These are phyloP conservation scores for Vidua macroura DNA, from an alignment of 2,113 vertebrate genomes.

Conservation along the genomic window DNA sequence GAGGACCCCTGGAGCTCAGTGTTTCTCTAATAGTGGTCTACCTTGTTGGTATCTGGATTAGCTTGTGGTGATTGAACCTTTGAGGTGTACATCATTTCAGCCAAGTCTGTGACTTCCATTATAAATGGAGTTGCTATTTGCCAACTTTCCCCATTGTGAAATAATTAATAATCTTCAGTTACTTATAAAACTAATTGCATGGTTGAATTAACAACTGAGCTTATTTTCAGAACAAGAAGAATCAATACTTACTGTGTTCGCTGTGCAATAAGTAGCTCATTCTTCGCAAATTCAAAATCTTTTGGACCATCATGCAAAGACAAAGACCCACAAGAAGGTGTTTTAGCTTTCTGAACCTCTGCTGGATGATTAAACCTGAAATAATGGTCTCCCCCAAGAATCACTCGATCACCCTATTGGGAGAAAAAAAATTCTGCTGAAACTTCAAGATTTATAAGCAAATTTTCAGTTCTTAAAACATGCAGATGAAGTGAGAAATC, in stretches of 20 bases:
- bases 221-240: not conserved
- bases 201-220: not conserved
- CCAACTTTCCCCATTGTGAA: not conserved
- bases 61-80: not conserved
- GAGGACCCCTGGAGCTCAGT: not conserved
- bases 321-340: slow-evolving; percentile 63
- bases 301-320: slow-evolving; percentile 77
- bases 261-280: slow-evolving; percentile 88
- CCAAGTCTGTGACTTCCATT: not conserved
- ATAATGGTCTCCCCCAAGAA: slow-evolving; percentile 96
- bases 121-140: not conserved
- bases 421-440: not conserved
- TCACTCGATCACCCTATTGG: slow-evolving; percentile 89
- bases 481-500: not conserved
- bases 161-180: not conserved
- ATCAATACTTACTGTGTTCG: slow-evolving; percentile 80
- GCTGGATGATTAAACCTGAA: slow-evolving; percentile 94
- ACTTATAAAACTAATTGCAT: not conserved
- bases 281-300: slow-evolving; percentile 96
- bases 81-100: not conserved
- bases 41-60: not conserved
- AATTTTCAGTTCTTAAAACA: not conserved
- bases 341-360: slow-evolving; percentile 84
- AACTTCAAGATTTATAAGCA: not conserved
- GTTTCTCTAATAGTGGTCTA: not conserved